Base-by-base conservation (phyloP, 2,888 invertebrate species). In the Acleris laterana region DNA sequence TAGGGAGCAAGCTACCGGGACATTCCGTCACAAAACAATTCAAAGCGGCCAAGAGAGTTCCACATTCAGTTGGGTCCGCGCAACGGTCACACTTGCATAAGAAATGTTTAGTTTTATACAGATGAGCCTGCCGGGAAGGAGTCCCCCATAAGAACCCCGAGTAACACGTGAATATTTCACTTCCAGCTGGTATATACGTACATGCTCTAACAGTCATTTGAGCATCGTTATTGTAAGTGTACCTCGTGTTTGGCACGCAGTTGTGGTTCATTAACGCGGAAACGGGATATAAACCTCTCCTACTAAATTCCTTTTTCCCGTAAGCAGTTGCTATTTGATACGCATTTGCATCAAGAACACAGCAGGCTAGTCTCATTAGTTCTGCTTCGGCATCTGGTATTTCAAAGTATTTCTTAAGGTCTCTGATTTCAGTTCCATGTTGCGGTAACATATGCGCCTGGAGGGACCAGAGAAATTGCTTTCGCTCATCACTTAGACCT, bases 141-240 rank as follows among this genome's bases (percentile, higher is more conserved):
- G 96, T 96, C 46, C 95, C 95, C 96, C 96, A 96, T 52, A 95
- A 82, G 25, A 94, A 74, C 65, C 95, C 94, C 1, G 95, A 93
- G 76, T 96, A 96, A 52, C 94, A 94, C 59, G 95, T 94, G 57
- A 94, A 94, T 69, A 96, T 93, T 84, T 96, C 96, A 11, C 93
- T 82, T 22, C 95, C 95, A 64, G 93, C 90, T 55, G 82, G 80
- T 68, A 96, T 96, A 7, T 91, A 87, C 64, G 92, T 90, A 0
- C 94, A 89, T 1, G 96, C 95, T 77, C 91, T 93, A 0, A 95
- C 93, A 32, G 93, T 89, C 94, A 96, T 94, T 73, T 92, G 88
- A 61, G 92, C 90, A 49, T 94, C 83, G 0, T 78, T 80, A 74
- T 95, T 94, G 74, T 95, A 96, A 59, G 93, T 93, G 74, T 95